Percentiles rank a stretch among this genome's conserved stretches.
These are phyloP conservation scores for Mythimna loreyi DNA, from an alignment of 2,888 invertebrate species.

Conservation along the genomic window DNA sequence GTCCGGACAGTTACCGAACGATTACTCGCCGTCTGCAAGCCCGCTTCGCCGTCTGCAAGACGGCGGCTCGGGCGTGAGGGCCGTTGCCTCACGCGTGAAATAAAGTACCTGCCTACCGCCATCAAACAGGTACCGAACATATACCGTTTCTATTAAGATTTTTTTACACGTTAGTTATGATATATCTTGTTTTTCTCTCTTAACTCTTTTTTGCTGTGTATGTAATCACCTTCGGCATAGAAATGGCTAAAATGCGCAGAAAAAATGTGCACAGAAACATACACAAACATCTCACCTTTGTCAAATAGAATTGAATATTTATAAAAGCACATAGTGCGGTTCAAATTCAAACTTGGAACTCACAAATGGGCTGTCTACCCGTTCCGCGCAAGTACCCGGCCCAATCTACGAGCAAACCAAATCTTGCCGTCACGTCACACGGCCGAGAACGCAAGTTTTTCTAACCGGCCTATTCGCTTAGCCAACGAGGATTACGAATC, in stretches of 20 bases:
- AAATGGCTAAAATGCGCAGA: too few relatives aligned
- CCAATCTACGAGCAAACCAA: slow-evolving; percentile 49
- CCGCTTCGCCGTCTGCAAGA: too few relatives aligned
- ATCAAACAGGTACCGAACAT: too few relatives aligned
- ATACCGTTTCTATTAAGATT: background rate
- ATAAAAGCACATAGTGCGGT: slow-evolving; percentile 10
- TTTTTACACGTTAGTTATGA: slow-evolving; percentile 3
- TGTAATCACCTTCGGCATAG: too few relatives aligned
- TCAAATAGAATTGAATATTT: background rate
- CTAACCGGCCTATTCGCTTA: slow-evolving; percentile 47
- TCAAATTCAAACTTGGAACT: slow-evolving; percentile 38
- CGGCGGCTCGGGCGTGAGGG: too few relatives aligned
- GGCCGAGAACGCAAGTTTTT: slow-evolving; percentile 42
- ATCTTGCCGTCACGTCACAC: slow-evolving; percentile 41
- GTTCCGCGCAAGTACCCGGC: slow-evolving; percentile 42
- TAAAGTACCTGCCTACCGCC: too few relatives aligned
- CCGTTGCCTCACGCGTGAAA: too few relatives aligned
- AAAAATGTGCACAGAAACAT: too few relatives aligned
- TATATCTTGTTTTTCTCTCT: too few relatives aligned
- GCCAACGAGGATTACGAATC: slow-evolving; percentile 40
- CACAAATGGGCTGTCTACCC: slow-evolving; percentile 45
- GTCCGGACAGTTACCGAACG: too few relatives aligned
- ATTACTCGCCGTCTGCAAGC: too few relatives aligned
- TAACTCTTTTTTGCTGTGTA: too few relatives aligned
- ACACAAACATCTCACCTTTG: background rate